phyloP scores from a whole-genome alignment of 2,113 vertebrate genomes.

The Oncorhynchus keta region DNA sequence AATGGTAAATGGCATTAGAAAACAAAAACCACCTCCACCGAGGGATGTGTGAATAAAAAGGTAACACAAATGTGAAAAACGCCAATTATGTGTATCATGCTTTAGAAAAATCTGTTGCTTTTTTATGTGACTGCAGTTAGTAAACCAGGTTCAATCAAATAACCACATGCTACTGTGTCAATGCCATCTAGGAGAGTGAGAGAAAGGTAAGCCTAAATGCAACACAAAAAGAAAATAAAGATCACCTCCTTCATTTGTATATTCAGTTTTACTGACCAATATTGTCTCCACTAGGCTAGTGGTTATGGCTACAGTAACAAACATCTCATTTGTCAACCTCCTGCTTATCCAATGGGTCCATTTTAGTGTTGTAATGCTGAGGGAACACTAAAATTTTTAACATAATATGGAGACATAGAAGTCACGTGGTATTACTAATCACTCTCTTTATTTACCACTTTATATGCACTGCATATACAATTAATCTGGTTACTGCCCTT shows the following conservation, averaged over 20 bases:
- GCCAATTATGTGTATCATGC: conserved; percentile 13
- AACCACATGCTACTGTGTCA: conserved; percentile 33
- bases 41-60: conserved; percentile 29
- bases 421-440: background rate
- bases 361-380: background rate
- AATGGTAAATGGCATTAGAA: conserved; percentile 54
- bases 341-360: background rate
- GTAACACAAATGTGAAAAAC: conserved; percentile 9
- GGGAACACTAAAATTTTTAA: background rate
- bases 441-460: background rate
- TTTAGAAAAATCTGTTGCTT: too few relatives aligned
- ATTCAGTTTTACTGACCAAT: background rate
- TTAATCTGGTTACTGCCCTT: background rate
- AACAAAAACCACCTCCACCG: conserved; percentile 43
- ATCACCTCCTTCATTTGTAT: background rate
- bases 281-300: background rate
- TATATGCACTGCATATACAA: too few relatives aligned
- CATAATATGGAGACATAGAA: background rate
- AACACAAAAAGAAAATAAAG: conserved; percentile 19
- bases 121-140: conserved; percentile 14
- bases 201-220: conserved; percentile 2
- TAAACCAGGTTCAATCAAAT: conserved; percentile 29
- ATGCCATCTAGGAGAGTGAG: conserved; percentile 32
- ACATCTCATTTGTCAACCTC: background rate
- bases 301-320: conserved; percentile 28